A percentile compares a stretch with the other conserved stretches of the same genome.
Evolutionary conservation across 2,888 invertebrate genomes (phyloP).

Genomic region (Troides aeacus): DNA sequence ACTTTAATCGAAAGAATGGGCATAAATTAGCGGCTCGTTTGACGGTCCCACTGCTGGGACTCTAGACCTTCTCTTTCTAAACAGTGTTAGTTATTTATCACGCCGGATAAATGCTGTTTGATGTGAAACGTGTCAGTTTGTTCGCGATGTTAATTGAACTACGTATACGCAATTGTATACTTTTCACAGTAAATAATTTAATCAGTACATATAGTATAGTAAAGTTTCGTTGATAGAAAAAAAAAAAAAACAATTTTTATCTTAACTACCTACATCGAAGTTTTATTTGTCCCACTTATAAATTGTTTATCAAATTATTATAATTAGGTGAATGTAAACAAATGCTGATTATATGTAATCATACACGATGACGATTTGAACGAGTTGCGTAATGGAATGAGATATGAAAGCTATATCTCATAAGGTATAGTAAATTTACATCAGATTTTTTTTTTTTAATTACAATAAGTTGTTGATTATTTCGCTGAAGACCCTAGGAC

Average conservation of each 20-base stretch:
- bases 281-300: constrained; percentile 54
- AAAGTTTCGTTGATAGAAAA: constrained; percentile 28
- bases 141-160: not conserved
- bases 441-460: not conserved
- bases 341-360: not conserved
- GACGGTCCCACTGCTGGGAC: too few relatives aligned
- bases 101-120: too few relatives aligned
- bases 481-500: too few relatives aligned
- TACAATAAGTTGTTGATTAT: too few relatives aligned
- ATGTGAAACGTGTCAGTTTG: too few relatives aligned
- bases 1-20: too few relatives aligned
- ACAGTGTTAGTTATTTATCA: too few relatives aligned
- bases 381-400: not conserved
- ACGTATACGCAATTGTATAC: not conserved
- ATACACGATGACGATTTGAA: not conserved
- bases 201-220: not conserved
- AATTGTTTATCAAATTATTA: constrained; percentile 33
- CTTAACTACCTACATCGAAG: constrained; percentile 74
- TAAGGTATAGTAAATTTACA: too few relatives aligned
- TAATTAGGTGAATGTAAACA: constrained; percentile 34
- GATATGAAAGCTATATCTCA: not conserved
- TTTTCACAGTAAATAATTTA: not conserved
- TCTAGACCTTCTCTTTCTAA: too few relatives aligned
- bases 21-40: too few relatives aligned
- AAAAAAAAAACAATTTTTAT: constrained; percentile 59